These are phyloP conservation scores for Athalia circularis DNA, from an alignment of 2,888 invertebrate species.

Conservation along the genomic window DNA sequence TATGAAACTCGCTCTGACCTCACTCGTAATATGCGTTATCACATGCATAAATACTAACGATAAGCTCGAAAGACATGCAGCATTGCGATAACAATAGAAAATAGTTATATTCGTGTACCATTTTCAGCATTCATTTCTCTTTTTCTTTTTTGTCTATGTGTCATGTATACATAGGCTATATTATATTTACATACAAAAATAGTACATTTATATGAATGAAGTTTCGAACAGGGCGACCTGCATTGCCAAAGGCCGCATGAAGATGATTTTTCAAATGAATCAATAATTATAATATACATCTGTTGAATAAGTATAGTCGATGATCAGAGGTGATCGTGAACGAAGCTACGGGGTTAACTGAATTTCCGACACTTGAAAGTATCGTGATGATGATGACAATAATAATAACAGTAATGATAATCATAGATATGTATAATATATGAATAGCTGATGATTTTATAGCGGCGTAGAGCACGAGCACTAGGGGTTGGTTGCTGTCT, in stretches of 20 bases:
- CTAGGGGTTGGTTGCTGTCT: slow-evolving; percentile 62
- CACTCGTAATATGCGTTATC: slow-evolving; percentile 17
- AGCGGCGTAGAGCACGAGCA: slow-evolving; percentile 43
- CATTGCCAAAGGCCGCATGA: slow-evolving; percentile 5
- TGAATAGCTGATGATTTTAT: slow-evolving; percentile 33
- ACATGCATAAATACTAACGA: slow-evolving; percentile 34
- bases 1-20: slow-evolving; percentile 5
- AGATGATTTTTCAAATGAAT: slow-evolving; percentile 1
- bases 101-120: slow-evolving; percentile 6
- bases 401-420: too few species aligned
- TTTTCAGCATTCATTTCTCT: slow-evolving; percentile 21
- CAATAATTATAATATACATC: not conserved
- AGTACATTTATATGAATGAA: not conserved
- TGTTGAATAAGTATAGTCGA: not conserved
- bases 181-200: too few species aligned
- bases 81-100: slow-evolving; percentile 22
- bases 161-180: too few species aligned
- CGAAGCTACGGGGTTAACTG: slow-evolving; percentile 34
- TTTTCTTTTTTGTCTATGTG: not conserved
- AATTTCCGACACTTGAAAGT: slow-evolving; percentile 21
- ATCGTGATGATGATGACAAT: not conserved
- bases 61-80: slow-evolving; percentile 39
- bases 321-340: slow-evolving; percentile 9
- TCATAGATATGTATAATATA: not conserved
- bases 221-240: slow-evolving; percentile 1